Base-by-base conservation (phyloP, 2,888 invertebrate genomes). In the Fissipunctia ypsillon region DNA sequence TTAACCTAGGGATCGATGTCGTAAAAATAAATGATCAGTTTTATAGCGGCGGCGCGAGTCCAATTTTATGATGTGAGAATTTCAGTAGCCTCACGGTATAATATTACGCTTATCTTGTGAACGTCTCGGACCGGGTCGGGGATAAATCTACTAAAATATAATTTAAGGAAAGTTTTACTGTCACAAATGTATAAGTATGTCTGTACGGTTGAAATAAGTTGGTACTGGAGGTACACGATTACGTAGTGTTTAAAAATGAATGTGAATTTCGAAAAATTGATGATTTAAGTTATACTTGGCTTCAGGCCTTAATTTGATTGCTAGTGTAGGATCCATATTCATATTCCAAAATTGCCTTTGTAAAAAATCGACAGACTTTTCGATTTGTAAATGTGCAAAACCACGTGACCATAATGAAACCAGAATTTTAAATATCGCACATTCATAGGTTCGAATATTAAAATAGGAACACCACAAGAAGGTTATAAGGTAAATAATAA, bases 11-110 rank as follows among this genome's bases (percentile, higher is more conserved):
- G 92, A 91, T 92, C 91, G 91, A 89, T 90, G 91, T 91, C 93
- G 90, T 95, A 94, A 95, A 95, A 94, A 90, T 93, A 93, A 95
- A 95, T 93, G 93, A 93, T 93, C 92, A 87, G 83, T 91, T 94
- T 94, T 93, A 93, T 91, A 81, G 90, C 90, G 88, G 85, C 90
- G 90, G 87, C 87, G 85, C 88, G 91, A 90, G 91, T 84, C 91
- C 91, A 90, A 91, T 91, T 94, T 95, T 94, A 94, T 92, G 93
- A 93, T 91, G 93, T 93, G 93, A 90, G 92, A 93, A 93, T 91
- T 92, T 92, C 91, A 92, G 92, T 91, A 89, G 92, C 90, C 88
- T 86, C 88, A 84, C 89, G 88, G 89, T 87, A 91, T 93, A 91
- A 91, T 91, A 90, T 90, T 89, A 89, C 85, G 88, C 89, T 92